Percentiles rank a stretch among this genome's conserved stretches.
Conservation (phyloP, 2,113 vertebrate species). For the Microtus richardsoni region DNA sequence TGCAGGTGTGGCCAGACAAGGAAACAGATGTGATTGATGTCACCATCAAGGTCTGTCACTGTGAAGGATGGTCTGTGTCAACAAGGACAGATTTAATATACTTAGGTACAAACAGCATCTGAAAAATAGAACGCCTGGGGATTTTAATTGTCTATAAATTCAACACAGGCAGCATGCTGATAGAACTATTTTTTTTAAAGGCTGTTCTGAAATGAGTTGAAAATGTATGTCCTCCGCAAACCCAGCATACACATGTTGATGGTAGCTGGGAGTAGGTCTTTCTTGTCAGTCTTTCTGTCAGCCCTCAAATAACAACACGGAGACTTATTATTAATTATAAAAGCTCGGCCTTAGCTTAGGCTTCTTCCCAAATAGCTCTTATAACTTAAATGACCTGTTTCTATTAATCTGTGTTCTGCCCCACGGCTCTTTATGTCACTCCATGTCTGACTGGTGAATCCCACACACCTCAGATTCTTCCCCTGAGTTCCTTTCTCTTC, state of each 20-base stretch:
- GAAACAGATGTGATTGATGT: not conserved
- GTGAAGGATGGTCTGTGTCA: not conserved
- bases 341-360: not conserved
- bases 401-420: not conserved
- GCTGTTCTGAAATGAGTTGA: not conserved
- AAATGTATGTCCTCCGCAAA: not conserved
- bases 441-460: too few relatives aligned
- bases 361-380: not conserved
- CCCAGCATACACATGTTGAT: not conserved
- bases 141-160: not conserved
- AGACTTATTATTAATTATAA: not conserved
- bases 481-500: too few relatives aligned
- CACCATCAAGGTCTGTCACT: not conserved
- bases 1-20: not conserved
- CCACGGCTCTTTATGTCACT: too few relatives aligned
- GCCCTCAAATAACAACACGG: not conserved
- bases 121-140: not conserved
- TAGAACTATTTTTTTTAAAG: not conserved
- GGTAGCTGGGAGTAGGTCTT: not conserved
- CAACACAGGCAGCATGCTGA: not conserved
- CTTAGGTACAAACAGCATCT: not conserved
- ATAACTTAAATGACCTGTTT: not conserved
- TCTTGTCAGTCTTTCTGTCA: not conserved
- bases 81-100: not conserved
- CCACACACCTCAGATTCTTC: too few relatives aligned